Evolutionary conservation across 2,113 vertebrate genomes (phyloP).

Genomic region (Aegotheles bennettii): DNA sequence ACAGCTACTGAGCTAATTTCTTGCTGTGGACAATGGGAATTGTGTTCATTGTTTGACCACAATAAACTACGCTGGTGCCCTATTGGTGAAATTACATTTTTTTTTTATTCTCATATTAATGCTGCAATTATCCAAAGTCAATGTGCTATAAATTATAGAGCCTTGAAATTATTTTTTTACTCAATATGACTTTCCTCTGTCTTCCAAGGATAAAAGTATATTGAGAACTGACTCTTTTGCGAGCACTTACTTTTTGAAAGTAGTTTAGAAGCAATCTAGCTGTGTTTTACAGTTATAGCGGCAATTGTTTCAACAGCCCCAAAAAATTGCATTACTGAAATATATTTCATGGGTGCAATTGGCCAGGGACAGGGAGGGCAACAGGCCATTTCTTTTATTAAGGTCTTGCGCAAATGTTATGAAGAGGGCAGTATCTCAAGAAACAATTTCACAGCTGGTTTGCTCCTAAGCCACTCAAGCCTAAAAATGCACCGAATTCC

Average conservation of each 20-base stretch:
- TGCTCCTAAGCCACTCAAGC: constrained; percentile 98
- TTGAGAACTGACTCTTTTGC: constrained; percentile 76
- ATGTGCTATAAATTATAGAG: constrained; percentile 63
- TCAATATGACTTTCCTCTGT: constrained; percentile 73
- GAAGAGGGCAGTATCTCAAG: constrained; percentile 91
- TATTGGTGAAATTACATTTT: not conserved
- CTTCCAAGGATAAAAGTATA: constrained; percentile 76
- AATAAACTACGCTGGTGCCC: constrained; percentile 40
- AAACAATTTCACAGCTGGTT: constrained; percentile 99
- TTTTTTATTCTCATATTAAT: constrained; percentile 59
- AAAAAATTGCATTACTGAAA: constrained; percentile 86
- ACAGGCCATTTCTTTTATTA: constrained; percentile 84
- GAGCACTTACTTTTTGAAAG: constrained; percentile 82
- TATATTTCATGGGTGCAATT: constrained; percentile 85
- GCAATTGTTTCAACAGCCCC: constrained; percentile 84
- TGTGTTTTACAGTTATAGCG: constrained; percentile 81
- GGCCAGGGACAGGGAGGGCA: constrained; percentile 82
- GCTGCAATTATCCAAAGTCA: constrained; percentile 55
- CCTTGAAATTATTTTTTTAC: constrained; percentile 71
- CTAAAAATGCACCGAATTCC: constrained; percentile 99
- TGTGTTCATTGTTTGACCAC: constrained; percentile 53
- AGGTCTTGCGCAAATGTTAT: constrained; percentile 81
- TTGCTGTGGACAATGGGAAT: constrained; percentile 43
- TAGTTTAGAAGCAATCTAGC: constrained; percentile 84
- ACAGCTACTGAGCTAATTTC: constrained; percentile 45